Evolutionary conservation across 2,113 vertebrate genomes (phyloP), one percentile per base, ranked within the genome.

Genomic region (Chloropsis cyanopogon): DNA sequence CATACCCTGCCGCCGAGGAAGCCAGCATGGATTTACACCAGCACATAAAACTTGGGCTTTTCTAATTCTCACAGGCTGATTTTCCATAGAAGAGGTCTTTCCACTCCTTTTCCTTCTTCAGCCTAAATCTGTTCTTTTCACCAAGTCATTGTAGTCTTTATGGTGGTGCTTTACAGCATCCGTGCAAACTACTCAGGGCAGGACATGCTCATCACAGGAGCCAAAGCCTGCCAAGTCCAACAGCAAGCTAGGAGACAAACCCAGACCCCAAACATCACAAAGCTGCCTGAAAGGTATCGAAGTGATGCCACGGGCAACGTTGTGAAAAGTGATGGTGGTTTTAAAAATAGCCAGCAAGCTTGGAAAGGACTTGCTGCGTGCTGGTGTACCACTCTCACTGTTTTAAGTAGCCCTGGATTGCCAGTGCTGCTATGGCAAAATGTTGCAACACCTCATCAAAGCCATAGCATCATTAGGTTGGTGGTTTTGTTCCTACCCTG

Each of bases 161-260:
- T 21, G 33, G 72, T 13, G 26, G 71, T 29, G 22, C 72, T 92
- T 82, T 68, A 33, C 26, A 81, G 31, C 37, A 78, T 11, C n/a
- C 20, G 2, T 4, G 3, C 63, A 82, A 84, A 44, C n/a, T 66
- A 17, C 61, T 84, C 22, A 2, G 18, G 31, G 20, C 31, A 57
- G 31, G 56, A 49, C 16, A 4, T 0, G 3, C 20, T 6, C 4
- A 0, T 18, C 31, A 4, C 0, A 7, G 65, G 21, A 90, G 24
- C 23, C 17, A 25, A 93, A 94, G 64, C 57, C 82, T 89, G 28
- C 44, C 44, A 24, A 65, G 22, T 16, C 22, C 19, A 12, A n/a
- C 35, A 83, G 72, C 60, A 72, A 50, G 22, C 59, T 71, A 14
- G 18, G 19, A 85, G 90, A 76, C 44, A 79, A 79, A 82, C 25